These are phyloP conservation scores for Ameiurus melas DNA, from an alignment of 2,113 vertebrate species.

Conservation along the genomic window DNA sequence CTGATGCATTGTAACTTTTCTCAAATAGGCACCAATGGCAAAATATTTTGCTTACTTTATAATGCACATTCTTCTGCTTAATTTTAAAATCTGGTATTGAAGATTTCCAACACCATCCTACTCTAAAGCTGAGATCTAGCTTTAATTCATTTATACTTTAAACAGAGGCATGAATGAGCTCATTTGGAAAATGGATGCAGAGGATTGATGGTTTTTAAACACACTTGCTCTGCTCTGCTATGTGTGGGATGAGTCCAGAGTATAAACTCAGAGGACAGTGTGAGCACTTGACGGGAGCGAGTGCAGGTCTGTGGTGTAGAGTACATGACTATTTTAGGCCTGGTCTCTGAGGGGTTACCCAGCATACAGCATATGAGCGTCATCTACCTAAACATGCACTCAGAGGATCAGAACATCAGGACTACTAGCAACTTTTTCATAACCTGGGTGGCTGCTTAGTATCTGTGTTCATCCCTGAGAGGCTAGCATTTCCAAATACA, in stretches of 20 bases:
- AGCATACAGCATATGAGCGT: constrained; percentile 32
- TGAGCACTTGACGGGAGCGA: constrained; percentile 60
- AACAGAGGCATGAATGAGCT: constrained; percentile 44
- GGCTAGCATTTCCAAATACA: constrained; percentile 50
- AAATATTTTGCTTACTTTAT: background rate
- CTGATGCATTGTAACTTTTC: constrained; percentile 31
- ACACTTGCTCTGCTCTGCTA: constrained; percentile 44
- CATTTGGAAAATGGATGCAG: constrained; percentile 35
- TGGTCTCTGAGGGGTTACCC: constrained; percentile 52
- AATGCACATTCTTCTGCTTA: background rate
- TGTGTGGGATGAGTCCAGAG: constrained; percentile 51
- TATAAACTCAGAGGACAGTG: constrained; percentile 66
- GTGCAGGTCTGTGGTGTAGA: constrained; percentile 51
- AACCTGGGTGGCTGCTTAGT: constrained; percentile 35
- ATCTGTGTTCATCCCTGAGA: constrained; percentile 32
- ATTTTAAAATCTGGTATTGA: background rate
- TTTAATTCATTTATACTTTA: background rate
- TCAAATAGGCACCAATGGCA: constrained; percentile 5
- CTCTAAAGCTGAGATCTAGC: background rate
- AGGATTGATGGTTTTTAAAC: constrained; percentile 46
- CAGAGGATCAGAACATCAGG: constrained; percentile 46
- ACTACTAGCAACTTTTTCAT: constrained; percentile 21
- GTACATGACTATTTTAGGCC: constrained; percentile 78
- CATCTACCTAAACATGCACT: constrained; percentile 39
- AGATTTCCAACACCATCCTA: background rate